These are phyloP conservation scores for Monarcha castaneiventris DNA, from an alignment of 2,113 vertebrate species.

Conservation along the genomic window DNA sequence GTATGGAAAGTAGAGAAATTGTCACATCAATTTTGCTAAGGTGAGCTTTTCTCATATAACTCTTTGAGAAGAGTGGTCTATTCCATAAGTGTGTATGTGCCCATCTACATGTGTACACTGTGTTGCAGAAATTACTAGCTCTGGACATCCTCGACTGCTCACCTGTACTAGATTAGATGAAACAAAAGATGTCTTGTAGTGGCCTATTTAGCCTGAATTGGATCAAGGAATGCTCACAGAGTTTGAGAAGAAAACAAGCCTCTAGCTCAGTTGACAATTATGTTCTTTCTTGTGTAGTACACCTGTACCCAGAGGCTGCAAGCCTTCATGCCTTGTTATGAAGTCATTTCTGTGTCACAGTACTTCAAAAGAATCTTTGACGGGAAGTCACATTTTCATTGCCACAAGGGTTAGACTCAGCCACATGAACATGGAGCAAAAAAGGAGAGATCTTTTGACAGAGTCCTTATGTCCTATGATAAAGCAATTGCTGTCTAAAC, in stretches of 20 bases:
- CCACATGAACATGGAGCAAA: background rate
- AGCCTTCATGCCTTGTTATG: background rate
- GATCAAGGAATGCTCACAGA: background rate
- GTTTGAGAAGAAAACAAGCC: background rate
- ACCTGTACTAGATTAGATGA: background rate
- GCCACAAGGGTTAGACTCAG: background rate
- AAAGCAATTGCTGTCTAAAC: background rate
- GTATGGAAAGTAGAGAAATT: background rate
- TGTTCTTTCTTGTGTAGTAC: background rate
- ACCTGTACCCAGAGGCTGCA: background rate
- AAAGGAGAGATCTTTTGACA: background rate
- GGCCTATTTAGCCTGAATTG: background rate
- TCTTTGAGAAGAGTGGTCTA: background rate
- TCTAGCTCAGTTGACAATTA: background rate
- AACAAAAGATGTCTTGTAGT: background rate
- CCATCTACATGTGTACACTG: no score
- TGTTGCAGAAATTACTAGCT: background rate
- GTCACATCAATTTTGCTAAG: background rate
- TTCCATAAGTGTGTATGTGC: background rate
- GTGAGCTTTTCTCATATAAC: background rate
- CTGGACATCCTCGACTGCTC: background rate
- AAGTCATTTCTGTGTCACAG: background rate
- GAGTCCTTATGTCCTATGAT: background rate
- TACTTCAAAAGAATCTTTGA: background rate
- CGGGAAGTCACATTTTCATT: background rate